Evolutionary conservation across 2,113 vertebrate species (phyloP).

Genomic region (Clarias gariepinus): DNA sequence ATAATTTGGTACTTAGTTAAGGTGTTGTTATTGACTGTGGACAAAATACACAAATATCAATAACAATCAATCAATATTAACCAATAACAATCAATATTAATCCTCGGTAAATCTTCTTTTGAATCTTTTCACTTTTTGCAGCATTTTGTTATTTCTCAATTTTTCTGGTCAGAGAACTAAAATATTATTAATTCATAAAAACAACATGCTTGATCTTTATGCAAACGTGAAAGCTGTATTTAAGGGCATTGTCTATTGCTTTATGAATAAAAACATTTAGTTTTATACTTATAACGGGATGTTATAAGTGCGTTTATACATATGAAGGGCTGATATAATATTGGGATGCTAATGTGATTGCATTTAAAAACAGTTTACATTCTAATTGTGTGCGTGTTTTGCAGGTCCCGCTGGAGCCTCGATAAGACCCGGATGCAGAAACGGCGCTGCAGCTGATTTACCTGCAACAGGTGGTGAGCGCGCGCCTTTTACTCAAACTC

Average conservation of each 20-base stretch:
- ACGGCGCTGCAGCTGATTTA: constrained; percentile 60
- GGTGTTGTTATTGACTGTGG: neutral
- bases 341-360: neutral
- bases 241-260: neutral
- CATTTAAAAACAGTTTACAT: neutral
- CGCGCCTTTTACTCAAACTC: constrained; percentile 43
- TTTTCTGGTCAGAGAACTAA: neutral
- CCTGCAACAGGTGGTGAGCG: constrained; percentile 79
- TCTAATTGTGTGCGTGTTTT: constrained; percentile 1
- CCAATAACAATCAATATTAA: neutral
- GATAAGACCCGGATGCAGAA: constrained; percentile 18
- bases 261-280: too few species aligned
- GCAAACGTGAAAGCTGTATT: neutral
- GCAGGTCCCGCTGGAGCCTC: neutral
- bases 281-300: too few species aligned
- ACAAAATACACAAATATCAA: neutral
- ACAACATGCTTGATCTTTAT: neutral
- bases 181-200: neutral
- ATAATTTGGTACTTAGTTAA: neutral
- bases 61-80: too few species aligned
- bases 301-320: neutral
- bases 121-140: neutral
- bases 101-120: neutral
- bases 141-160: neutral
- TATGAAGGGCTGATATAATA: neutral